Evolutionary conservation across 2,888 invertebrate species (phyloP), one percentile per base, ranked within the genome.

Genomic region (Hirudinaria manillensis): DNA sequence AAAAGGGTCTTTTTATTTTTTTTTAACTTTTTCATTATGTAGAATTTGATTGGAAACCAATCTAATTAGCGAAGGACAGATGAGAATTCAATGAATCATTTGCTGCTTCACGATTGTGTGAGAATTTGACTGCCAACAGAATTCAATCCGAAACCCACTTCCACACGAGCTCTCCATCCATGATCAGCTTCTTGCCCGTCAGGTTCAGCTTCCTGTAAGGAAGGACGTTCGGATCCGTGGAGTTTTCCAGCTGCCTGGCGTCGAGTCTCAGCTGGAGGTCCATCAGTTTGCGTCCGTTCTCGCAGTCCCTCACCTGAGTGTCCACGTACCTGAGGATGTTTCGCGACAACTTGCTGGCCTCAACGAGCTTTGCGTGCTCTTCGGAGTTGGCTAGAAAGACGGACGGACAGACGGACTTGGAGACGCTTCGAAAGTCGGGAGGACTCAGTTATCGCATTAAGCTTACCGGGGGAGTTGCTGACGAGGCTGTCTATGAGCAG

Each of bases 251-350:
- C 45, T 82, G 80, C 68, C 83, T 81, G 73, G 83, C 85, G 79
- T 87, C 87, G 75, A 86, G 80, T 56, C 82, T 80, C 70, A 82
- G 81, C 85, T 92, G 91, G 80, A 93, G 90, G 79, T 92, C 92
- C 78, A 89, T 89, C 76, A 93, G 86, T 82, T 91, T 88, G 80
- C 90, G 89, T 77, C 89, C 88, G 85, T 92, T 91, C 85, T 92
- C 93, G 72, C 92, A 91, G 82, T 90, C 90, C 81, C 56, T 61
- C 73, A 73, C 68, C 72, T 73, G 73, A 0, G n/a, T 19, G 38
- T 73, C 73, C 19, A 73, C 73, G 38, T 73, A 38, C 21, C 73
- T 51, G 34, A 73, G 38, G 16, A 73, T 27, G 55, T 61, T 73
- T 21, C 65, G 6, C 2, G 73, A 27, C 65, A 73, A 56, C 65